Evolutionary conservation across 1,140 invertebrate species (phyloP).

Genomic region (Whitmania pigra): DNA sequence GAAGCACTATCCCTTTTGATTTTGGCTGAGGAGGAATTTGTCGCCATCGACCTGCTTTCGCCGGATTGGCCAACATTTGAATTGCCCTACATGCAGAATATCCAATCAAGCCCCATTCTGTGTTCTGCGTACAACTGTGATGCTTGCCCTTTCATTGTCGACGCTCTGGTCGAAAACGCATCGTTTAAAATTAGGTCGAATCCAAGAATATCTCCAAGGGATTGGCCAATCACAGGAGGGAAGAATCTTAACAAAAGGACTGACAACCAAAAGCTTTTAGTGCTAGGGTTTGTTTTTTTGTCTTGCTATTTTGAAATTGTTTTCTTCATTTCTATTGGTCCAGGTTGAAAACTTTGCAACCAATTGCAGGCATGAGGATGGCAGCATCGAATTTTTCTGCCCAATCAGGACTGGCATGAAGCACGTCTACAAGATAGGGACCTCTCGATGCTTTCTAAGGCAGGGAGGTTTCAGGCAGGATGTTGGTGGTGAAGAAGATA

Average conservation of each 20-base stretch:
- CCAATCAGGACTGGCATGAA: background rate
- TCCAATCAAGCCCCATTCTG: slow-evolving; percentile 80
- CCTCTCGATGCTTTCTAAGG: background rate
- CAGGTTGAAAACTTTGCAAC: background rate
- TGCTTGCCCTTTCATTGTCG: slow-evolving; percentile 29
- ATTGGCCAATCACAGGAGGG: no score
- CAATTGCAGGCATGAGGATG: background rate
- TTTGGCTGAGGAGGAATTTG: slow-evolving; percentile 81
- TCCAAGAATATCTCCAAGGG: slow-evolving; percentile 1
- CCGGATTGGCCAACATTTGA: slow-evolving; percentile 63
- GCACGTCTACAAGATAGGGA: background rate
- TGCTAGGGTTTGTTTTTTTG: no score
- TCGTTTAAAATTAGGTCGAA: slow-evolving; percentile 1
- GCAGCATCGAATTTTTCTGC: background rate
- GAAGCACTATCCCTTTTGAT: slow-evolving; percentile 55
- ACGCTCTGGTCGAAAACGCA: background rate
- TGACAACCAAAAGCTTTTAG: no score
- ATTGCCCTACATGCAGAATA: slow-evolving; percentile 72
- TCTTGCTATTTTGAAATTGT: no score
- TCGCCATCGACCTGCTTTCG: slow-evolving; percentile 71
- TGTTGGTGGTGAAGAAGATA: background rate
- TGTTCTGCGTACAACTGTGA: slow-evolving; percentile 62
- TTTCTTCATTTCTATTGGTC: no score
- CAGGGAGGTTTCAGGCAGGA: background rate
- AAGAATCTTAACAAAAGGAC: no score